Percentiles rank a stretch among this genome's conserved stretches.
Conservation (phyloP, 2,113 vertebrate genomes). For the Menura novaehollandiae region DNA sequence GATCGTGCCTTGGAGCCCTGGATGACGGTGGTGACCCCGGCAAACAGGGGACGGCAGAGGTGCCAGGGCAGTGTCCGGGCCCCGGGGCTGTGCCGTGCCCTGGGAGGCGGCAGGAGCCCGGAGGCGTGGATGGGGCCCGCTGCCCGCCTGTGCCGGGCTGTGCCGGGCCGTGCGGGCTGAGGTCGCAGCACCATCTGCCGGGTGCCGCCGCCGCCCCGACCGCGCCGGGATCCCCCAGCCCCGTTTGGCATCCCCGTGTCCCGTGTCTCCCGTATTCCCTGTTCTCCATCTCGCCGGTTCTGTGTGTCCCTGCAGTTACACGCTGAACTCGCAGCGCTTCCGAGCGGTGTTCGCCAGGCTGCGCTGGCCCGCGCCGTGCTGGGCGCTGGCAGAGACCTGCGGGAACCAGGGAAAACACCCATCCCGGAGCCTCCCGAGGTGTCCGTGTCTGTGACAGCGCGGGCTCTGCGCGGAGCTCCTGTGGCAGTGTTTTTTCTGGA, state of each 20-base stretch:
- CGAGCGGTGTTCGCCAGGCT: not conserved
- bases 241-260: not conserved
- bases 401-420: accelerated
- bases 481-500: not conserved
- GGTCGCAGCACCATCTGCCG: not conserved
- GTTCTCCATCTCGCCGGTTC: not conserved
- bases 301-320: accelerated
- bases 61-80: not conserved
- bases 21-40: accelerated
- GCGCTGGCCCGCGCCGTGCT: not conserved
- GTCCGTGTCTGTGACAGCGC: accelerated
- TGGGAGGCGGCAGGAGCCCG: too few relatives aligned
- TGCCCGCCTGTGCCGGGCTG: too few relatives aligned
- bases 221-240: accelerated
- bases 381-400: not conserved
- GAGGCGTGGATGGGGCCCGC: too few relatives aligned
- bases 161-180: not conserved
- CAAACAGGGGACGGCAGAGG: not conserved
- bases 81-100: too few relatives aligned
- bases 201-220: not conserved
- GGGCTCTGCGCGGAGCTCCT: not conserved
- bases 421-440: not conserved
- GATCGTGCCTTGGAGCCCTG: not conserved
- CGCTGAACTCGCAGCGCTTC: not conserved
- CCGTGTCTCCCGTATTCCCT: not conserved